phyloP scores from a whole-genome alignment of 30 jellyfish, hydroid and myxozoan species.

The Hydractinia echinata region DNA sequence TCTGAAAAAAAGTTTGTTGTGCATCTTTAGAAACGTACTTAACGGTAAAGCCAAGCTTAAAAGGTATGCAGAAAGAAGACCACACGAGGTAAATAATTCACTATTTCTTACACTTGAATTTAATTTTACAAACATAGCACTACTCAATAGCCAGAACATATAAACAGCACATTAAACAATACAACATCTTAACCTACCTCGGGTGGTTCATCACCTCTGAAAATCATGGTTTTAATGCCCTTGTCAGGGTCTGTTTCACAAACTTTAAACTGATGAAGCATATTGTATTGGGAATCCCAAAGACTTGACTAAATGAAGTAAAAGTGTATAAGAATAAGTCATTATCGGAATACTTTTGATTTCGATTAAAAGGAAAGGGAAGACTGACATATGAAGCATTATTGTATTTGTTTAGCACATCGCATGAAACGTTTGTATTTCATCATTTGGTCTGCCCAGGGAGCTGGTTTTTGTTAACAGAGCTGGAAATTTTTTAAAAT shows the following conservation, averaged over 20 bases:
- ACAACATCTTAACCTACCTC: conserved; percentile 17
- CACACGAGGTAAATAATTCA: not conserved
- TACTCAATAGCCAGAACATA: no score
- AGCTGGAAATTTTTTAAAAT: not conserved
- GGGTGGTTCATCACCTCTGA: conserved; percentile 34
- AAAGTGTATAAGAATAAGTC: not conserved
- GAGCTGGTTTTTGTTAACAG: not conserved
- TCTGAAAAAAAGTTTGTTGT: not conserved
- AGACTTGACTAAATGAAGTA: conserved; percentile 18
- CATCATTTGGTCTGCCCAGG: not conserved
- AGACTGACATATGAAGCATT: no score
- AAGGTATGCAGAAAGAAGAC: not conserved
- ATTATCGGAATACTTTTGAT: no score
- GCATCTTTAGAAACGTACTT: no score
- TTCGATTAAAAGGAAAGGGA: no score
- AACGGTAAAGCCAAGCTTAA: not conserved
- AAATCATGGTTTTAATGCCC: conserved; percentile 21
- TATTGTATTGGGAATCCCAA: conserved; percentile 28
- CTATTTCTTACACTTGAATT: no score
- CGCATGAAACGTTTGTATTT: no score
- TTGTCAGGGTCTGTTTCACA: conserved; percentile 1
- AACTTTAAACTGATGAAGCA: conserved; percentile 20
- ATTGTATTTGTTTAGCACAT: no score
- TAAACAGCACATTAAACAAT: not conserved
- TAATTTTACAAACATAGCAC: no score